These are phyloP conservation scores for Gobionotothen gibberifrons DNA, from an alignment of 2,797 vertebrate genomes.

Conservation along the genomic window DNA sequence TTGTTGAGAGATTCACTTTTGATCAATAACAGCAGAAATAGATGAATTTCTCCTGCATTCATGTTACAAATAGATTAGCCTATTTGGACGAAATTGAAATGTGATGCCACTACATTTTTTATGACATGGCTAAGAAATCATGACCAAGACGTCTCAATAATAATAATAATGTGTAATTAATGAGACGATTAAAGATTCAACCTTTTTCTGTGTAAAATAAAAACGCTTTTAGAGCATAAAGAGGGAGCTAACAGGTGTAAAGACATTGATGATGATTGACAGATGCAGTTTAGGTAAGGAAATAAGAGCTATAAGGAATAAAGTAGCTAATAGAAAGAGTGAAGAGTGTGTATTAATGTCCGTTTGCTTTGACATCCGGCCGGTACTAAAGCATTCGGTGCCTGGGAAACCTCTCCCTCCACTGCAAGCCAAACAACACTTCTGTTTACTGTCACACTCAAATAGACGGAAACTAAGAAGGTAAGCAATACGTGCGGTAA, in stretches of 20 bases:
- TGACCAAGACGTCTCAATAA: too few species aligned
- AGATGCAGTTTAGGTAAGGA: neutral
- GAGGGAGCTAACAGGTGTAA: neutral
- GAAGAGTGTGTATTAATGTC: constrained; percentile 51
- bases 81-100: too few species aligned
- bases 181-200: neutral
- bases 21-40: too few species aligned
- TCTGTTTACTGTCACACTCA: constrained; percentile 71
- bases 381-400: constrained; percentile 40
- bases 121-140: too few species aligned
- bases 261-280: neutral
- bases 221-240: neutral
- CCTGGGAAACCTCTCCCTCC: constrained; percentile 66
- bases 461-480: constrained; percentile 69
- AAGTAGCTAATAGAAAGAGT: constrained; percentile 3
- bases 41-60: too few species aligned
- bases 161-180: too few species aligned
- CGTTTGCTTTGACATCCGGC: constrained; percentile 58
- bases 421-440: constrained; percentile 50
- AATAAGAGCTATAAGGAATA: neutral
- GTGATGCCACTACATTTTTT: too few species aligned
- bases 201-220: neutral
- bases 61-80: too few species aligned
- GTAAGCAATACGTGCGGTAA: constrained; percentile 59
- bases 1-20: too few species aligned